Conservation (phyloP, 2,888 invertebrate genomes). For the Hemistola chrysoprasaria region DNA sequence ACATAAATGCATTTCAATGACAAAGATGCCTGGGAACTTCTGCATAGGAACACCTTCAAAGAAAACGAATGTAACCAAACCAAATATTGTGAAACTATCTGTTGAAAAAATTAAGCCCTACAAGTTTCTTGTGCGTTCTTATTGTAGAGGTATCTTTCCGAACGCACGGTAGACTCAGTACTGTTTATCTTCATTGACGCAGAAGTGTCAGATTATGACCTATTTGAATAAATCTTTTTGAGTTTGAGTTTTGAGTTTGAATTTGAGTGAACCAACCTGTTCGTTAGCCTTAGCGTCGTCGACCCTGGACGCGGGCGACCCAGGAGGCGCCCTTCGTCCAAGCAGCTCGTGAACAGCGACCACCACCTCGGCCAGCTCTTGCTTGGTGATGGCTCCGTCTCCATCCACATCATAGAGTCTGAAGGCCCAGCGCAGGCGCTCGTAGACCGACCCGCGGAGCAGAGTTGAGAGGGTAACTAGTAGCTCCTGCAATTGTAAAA, state of each 20-base stretch:
- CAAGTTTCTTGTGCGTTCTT: too few relatives aligned
- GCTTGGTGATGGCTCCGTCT: slow-evolving; percentile 97
- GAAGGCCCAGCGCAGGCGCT: slow-evolving; percentile 98
- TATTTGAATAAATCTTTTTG: too few relatives aligned
- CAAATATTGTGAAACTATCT: too few relatives aligned
- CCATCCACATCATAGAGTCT: slow-evolving; percentile 97
- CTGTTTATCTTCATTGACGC: too few relatives aligned
- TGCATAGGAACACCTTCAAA: too few relatives aligned
- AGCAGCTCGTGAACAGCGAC: slow-evolving; percentile 96
- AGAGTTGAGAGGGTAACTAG: slow-evolving; percentile 95
- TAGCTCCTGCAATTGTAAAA: slow-evolving; percentile 93
- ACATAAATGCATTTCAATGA: too few relatives aligned
- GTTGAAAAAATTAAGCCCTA: too few relatives aligned
- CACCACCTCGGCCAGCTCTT: slow-evolving; percentile 90
- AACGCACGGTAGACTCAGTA: too few relatives aligned
- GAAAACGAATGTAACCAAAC: too few relatives aligned
- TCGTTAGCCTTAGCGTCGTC: slow-evolving; percentile 93
- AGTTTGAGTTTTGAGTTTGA: background rate
- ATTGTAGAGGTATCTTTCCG: too few relatives aligned
- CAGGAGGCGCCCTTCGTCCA: slow-evolving; percentile 88
- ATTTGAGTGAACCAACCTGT: slow-evolving; percentile 81
- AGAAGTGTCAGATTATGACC: too few relatives aligned
- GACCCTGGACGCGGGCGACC: slow-evolving; percentile 82
- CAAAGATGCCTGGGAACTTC: too few relatives aligned
- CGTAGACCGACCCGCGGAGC: slow-evolving; percentile 95